Evolutionary conservation across 2,113 vertebrate species (phyloP), one percentile per base, ranked within the genome.

Genomic region (Ranitomeya imitator): DNA sequence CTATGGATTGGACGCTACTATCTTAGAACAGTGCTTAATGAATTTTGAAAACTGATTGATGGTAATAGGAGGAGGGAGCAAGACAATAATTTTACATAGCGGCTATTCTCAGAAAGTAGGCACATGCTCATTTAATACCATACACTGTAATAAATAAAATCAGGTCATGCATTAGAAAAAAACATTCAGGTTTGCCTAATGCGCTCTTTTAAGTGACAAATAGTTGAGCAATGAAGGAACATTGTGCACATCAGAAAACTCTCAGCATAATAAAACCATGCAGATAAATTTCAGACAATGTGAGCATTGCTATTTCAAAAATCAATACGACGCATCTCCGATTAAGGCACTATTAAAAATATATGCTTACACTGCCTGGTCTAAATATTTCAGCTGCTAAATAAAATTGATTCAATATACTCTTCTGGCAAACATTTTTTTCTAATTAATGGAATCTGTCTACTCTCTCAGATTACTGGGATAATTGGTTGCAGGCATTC

Each of bases 401-500:
- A 86, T 65, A 37, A 37, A 86, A 86, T 78, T 86, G 71, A 77
- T 77, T 86, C 31, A 86, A 78, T 63, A 78, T 77, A 59, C 26
- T 37, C 55, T 60, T 85, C 85, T 86, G 73, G 85, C 57, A 77
- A 85, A 76, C n/a, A 21, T 74, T 59, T 85, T 73, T 85, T 85
- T 21, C 54, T 57, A 85, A 59, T 85, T 85, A 73, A 85, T 74
- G 83, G 67, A 76, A 18, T 15, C 67, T 26, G 83, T 55, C 51
- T 69, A 63, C 54, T 26, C 21, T 8, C 21, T 52, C 21, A 21
- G 11, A 86, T 65, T 86, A 61, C 31, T 63, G n/a, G 52, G 31
- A 60, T 86, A 86, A 86, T 77, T 86, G 73, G 16, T 59, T 86
- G 55, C 57, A 60, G 55, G 73, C 61, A 85, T 45, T n/a, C 14